phyloP scores from a whole-genome alignment of 1,140 invertebrate species.

The Anastrepha ludens region DNA sequence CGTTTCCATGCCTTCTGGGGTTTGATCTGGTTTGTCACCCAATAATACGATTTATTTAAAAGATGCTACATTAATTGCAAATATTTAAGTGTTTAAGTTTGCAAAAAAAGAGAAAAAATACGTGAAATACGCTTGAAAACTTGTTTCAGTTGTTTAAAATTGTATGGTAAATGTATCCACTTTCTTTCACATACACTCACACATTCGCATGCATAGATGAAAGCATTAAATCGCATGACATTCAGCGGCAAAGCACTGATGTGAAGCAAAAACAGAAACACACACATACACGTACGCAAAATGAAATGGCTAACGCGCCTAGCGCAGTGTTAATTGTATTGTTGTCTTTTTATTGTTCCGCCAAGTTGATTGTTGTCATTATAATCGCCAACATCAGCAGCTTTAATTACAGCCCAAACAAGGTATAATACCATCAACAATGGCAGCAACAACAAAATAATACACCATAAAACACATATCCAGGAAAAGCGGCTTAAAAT shows the following conservation, averaged over 20 bases:
- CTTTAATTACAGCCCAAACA: constrained; percentile 22
- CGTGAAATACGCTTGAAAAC: too few species aligned
- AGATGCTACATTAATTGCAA: too few species aligned
- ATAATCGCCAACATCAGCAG: constrained; percentile 25
- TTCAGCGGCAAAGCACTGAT: not conserved
- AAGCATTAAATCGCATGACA: not conserved
- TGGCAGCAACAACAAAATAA: constrained; percentile 2
- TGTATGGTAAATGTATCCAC: too few species aligned
- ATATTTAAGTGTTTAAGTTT: too few species aligned
- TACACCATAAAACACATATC: not conserved
- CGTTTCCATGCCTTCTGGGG: too few species aligned
- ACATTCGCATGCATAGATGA: not conserved
- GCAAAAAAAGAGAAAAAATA: too few species aligned
- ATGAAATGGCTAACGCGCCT: not conserved
- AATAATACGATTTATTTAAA: too few species aligned
- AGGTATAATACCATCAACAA: not conserved
- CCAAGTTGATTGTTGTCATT: not conserved
- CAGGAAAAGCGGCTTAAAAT: not conserved
- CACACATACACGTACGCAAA: not conserved
- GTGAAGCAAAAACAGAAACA: not conserved
- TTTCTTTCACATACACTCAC: not conserved
- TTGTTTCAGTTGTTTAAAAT: too few species aligned
- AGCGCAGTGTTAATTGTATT: constrained; percentile 8
- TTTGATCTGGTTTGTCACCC: too few species aligned
- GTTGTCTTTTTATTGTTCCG: not conserved